Evolutionary conservation across 2,888 invertebrate genomes (phyloP).

Genomic region (Cryptocheilus praepositus): DNA sequence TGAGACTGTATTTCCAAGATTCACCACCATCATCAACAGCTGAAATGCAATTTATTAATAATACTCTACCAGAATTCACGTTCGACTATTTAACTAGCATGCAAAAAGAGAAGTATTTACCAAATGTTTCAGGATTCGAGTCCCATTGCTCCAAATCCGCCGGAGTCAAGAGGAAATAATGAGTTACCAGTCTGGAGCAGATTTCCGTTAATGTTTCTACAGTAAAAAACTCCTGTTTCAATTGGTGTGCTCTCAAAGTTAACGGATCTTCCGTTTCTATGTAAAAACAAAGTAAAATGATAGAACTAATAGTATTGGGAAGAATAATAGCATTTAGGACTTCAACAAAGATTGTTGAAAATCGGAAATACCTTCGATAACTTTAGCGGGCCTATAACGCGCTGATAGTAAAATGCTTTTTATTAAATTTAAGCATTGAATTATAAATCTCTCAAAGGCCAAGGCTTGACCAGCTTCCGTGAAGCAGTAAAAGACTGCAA

Average conservation of each 20-base stretch:
- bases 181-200: slow-evolving; percentile 88
- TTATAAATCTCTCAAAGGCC: slow-evolving; percentile 90
- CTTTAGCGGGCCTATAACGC: slow-evolving; percentile 80
- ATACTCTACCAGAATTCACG: background rate
- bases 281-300: background rate
- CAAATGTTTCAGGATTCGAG: slow-evolving; percentile 92
- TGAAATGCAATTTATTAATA: slow-evolving; percentile 46
- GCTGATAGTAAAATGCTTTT: slow-evolving; percentile 88
- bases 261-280: slow-evolving; percentile 70
- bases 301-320: background rate
- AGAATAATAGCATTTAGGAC: slow-evolving; percentile 47
- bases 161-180: slow-evolving; percentile 90
- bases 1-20: slow-evolving; percentile 94
- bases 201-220: slow-evolving; percentile 86
- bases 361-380: slow-evolving; percentile 33
- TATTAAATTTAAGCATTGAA: slow-evolving; percentile 92
- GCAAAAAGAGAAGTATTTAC: slow-evolving; percentile 70
- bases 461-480: slow-evolving; percentile 86
- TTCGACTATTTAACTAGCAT: background rate
- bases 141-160: slow-evolving; percentile 93
- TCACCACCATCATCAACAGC: slow-evolving; percentile 89
- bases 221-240: slow-evolving; percentile 87
- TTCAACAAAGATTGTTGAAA: slow-evolving; percentile 14
- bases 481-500: slow-evolving; percentile 90
- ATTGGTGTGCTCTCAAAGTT: slow-evolving; percentile 80